Percentiles rank a stretch among this genome's conserved stretches.
These are phyloP conservation scores for Poeciliopsis paucimaculata DNA, from an alignment of 2,797 vertebrate species.

Conservation along the genomic window DNA sequence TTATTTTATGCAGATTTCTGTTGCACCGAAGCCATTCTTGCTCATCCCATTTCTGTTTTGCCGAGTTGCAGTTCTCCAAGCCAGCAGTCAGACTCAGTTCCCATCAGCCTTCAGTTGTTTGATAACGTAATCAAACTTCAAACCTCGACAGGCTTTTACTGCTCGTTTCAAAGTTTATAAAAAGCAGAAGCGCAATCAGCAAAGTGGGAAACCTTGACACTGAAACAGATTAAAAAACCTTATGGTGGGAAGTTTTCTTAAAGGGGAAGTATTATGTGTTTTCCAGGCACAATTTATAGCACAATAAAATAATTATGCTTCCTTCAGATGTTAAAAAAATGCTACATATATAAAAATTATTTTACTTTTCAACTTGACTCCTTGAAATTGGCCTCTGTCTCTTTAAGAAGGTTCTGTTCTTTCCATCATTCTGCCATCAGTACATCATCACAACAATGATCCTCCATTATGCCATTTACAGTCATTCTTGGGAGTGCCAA, in stretches of 20 bases:
- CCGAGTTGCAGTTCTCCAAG: constrained; percentile 50
- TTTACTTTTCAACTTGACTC: neutral
- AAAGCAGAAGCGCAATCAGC: constrained; percentile 16
- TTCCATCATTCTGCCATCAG: too few relatives aligned
- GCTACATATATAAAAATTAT: neutral
- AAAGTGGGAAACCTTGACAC: constrained; percentile 4
- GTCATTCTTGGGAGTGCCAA: too few relatives aligned
- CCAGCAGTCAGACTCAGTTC: constrained; percentile 40
- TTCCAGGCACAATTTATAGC: neutral
- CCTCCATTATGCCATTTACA: too few relatives aligned
- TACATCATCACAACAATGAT: too few relatives aligned
- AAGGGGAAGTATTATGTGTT: neutral
- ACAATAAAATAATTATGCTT: neutral
- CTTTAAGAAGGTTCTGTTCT: neutral
- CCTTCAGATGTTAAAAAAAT: neutral
- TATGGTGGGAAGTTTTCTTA: neutral
- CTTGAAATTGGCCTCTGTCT: neutral
- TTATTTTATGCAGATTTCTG: constrained; percentile 59
- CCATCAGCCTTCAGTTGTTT: constrained; percentile 48
- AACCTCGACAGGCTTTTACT: constrained; percentile 12
- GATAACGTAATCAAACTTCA: constrained; percentile 47
- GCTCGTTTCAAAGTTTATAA: constrained; percentile 26
- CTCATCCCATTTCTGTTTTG: constrained; percentile 53
- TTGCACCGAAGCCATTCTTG: constrained; percentile 51
- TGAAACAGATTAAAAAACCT: neutral